A percentile compares a stretch with the other conserved stretches of the same genome.
phyloP scores from a whole-genome alignment of 30 jellyfish, hydroid and myxozoan species.

The Turritopsis dohrnii region DNA sequence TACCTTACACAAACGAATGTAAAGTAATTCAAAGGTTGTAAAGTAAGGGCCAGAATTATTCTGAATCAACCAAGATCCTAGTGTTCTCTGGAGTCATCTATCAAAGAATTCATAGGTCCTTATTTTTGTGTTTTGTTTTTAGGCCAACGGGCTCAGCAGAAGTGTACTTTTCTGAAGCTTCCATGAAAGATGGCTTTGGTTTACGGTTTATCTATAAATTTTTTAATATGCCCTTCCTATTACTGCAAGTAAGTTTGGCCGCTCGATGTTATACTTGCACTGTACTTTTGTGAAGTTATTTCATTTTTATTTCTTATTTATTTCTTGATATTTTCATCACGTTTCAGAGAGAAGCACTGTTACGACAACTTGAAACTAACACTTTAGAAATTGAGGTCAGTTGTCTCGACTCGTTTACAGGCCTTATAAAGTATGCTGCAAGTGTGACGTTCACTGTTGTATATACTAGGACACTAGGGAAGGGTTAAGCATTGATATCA shows the following conservation, averaged over 20 bases:
- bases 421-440: too few relatives aligned
- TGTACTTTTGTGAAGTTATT: too few relatives aligned
- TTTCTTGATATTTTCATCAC: too few relatives aligned
- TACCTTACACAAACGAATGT: not conserved
- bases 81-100: not conserved
- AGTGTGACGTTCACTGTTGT: not conserved
- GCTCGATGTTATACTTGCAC: too few relatives aligned
- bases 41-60: too few relatives aligned
- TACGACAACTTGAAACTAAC: slow-evolving; percentile 89
- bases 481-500: slow-evolving; percentile 38
- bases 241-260: slow-evolving; percentile 67
- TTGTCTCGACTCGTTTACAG: too few relatives aligned
- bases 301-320: too few relatives aligned
- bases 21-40: too few relatives aligned
- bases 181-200: slow-evolving; percentile 86
- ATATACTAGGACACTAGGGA: slow-evolving; percentile 61
- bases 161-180: slow-evolving; percentile 69
- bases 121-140: not conserved
- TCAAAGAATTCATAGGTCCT: not conserved
- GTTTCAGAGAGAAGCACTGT: slow-evolving; percentile 22
- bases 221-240: slow-evolving; percentile 80
- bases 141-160: slow-evolving; percentile 98
- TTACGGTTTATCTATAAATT: slow-evolving; percentile 57
- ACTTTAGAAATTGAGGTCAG: slow-evolving; percentile 82
- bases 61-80: too few relatives aligned